phyloP scores from a whole-genome alignment of 2,888 invertebrate genomes.

The Diarsia mendica region DNA sequence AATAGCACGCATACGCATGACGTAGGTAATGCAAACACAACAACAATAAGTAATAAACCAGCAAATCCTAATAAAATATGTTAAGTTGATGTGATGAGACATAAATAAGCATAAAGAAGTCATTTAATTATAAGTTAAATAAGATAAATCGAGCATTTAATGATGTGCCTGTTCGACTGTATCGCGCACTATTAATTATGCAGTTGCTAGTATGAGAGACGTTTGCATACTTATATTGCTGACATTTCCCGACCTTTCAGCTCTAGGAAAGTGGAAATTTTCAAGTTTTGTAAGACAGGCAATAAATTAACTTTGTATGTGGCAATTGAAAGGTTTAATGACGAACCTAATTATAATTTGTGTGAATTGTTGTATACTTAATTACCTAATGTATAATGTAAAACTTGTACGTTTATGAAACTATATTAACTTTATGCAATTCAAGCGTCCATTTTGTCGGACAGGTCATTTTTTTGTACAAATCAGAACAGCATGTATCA shows the following conservation, averaged over 20 bases:
- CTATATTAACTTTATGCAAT: background rate
- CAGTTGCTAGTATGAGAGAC: conserved; percentile 58
- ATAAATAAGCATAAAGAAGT: conserved; percentile 24
- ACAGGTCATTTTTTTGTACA: background rate
- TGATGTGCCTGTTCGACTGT: conserved; percentile 50
- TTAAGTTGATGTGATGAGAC: conserved; percentile 8
- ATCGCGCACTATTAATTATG: conserved; percentile 57
- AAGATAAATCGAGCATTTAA: conserved; percentile 59
- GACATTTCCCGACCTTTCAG: conserved; percentile 57
- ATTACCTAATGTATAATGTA: background rate
- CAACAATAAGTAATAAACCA: background rate
- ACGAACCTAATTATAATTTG: conserved; percentile 8
- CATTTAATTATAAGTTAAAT: conserved; percentile 49
- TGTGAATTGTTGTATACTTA: background rate
- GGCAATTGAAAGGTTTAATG: conserved; percentile 45
- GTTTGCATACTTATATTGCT: conserved; percentile 63
- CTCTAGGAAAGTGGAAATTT: conserved; percentile 47
- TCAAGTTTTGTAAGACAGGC: conserved; percentile 52
- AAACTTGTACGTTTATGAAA: background rate
- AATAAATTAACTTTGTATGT: conserved; percentile 54
- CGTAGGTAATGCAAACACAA: conserved; percentile 5
- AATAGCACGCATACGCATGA: conserved; percentile 4
- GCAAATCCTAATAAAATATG: background rate
- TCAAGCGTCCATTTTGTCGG: background rate
- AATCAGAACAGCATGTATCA: conserved; percentile 32